phyloP scores from a whole-genome alignment of 2,797 vertebrate genomes.

The Poeciliopsis paucimaculata region DNA sequence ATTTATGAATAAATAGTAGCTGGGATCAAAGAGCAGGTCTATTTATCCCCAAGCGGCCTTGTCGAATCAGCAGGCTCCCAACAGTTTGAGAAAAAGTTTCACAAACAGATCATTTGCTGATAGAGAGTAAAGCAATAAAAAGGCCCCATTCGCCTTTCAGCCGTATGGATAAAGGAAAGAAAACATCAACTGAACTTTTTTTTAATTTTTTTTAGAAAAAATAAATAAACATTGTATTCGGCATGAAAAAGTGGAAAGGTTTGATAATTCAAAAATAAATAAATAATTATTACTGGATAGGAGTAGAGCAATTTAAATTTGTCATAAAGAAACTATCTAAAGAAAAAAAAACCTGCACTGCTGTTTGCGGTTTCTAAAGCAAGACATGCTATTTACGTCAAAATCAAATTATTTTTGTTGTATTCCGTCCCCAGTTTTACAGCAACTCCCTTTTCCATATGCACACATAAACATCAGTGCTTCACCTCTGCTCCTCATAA shows the following conservation, averaged over 20 bases:
- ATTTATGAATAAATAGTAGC: constrained; percentile 47
- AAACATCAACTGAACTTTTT: neutral
- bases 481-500: neutral
- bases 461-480: neutral
- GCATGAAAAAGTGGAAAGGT: neutral
- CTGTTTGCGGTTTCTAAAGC: neutral
- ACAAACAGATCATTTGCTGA: constrained; percentile 28
- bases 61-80: constrained; percentile 28
- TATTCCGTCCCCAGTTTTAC: neutral
- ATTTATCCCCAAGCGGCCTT: constrained; percentile 31
- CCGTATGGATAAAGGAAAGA: constrained; percentile 21
- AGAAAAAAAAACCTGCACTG: neutral
- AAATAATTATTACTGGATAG: neutral
- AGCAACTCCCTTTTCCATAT: neutral
- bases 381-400: neutral
- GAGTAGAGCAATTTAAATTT: neutral
- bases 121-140: constrained; percentile 13
- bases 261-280: neutral
- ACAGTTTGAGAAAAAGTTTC: constrained; percentile 29
- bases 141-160: neutral
- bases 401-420: neutral
- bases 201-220: neutral
- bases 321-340: neutral
- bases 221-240: neutral
- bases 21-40: constrained; percentile 55